A percentile compares a stretch with the other conserved stretches of the same genome.
Conservation (phyloP, 2,113 vertebrate genomes). For the Lucifuga dentata region DNA sequence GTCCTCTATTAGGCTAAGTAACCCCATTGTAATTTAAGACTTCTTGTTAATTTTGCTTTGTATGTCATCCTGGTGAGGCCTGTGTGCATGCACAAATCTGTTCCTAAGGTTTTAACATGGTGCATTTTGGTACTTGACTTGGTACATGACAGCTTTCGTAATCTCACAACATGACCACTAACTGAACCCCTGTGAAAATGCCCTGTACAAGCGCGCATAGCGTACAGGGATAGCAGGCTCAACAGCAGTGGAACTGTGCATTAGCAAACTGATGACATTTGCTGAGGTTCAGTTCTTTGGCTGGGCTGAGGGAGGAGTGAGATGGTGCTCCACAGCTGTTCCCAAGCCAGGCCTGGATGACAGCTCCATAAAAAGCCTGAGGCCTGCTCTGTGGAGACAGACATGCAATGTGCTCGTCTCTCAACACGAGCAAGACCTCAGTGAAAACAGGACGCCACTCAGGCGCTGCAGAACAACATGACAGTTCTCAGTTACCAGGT, state of each 20-base stretch:
- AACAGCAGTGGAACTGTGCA: slow-evolving; percentile 67
- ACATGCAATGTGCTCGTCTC: slow-evolving; percentile 65
- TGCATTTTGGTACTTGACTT: neutral
- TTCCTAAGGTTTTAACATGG: neutral
- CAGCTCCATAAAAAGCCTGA: slow-evolving; percentile 80
- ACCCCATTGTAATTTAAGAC: neutral
- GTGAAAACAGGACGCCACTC: slow-evolving; percentile 31
- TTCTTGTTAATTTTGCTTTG: neutral
- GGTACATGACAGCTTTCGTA: slow-evolving; percentile 39
- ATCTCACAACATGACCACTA: slow-evolving; percentile 69
- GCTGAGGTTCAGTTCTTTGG: slow-evolving; percentile 71
- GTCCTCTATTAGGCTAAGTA: neutral
- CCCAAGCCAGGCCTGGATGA: slow-evolving; percentile 69
- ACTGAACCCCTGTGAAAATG: slow-evolving; percentile 72
- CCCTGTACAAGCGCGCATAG: slow-evolving; percentile 32
- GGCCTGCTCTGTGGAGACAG: slow-evolving; percentile 70
- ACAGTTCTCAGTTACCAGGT: slow-evolving; percentile 11
- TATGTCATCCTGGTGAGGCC: neutral
- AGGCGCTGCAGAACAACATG: slow-evolving; percentile 10
- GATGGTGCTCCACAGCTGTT: slow-evolving; percentile 79
- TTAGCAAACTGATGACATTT: slow-evolving; percentile 79
- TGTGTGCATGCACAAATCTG: slow-evolving; percentile 4
- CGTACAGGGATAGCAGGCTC: slow-evolving; percentile 53
- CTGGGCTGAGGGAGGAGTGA: slow-evolving; percentile 52
- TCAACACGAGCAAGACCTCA: slow-evolving; percentile 37